phyloP scores from a whole-genome alignment of 1,140 invertebrate species.

The Lordiphosa collinella region DNA sequence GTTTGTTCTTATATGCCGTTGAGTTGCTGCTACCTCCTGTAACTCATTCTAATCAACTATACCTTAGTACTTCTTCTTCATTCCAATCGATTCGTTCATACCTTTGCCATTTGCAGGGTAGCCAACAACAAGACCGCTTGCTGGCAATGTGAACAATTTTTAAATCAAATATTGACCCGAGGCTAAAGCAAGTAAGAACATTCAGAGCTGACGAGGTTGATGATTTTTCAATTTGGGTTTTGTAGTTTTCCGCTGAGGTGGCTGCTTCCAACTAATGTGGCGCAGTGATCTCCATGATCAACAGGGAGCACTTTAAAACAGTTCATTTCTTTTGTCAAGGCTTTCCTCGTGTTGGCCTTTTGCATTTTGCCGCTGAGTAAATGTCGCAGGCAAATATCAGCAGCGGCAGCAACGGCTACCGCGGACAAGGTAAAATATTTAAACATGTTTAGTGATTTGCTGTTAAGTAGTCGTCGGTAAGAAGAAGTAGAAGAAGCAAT shows the following conservation, averaged over 20 bases:
- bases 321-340: constrained; percentile 77
- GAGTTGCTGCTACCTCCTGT: too few relatives aligned
- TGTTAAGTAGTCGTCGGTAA: constrained; percentile 54
- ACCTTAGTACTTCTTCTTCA: too few relatives aligned
- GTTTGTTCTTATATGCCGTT: too few relatives aligned
- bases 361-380: constrained; percentile 66
- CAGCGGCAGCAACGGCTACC: constrained; percentile 35
- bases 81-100: not conserved
- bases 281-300: constrained; percentile 1
- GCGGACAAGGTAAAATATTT: constrained; percentile 67
- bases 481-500: not conserved
- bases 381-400: constrained; percentile 51
- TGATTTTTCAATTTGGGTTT: constrained; percentile 77
- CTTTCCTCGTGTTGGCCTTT: constrained; percentile 42
- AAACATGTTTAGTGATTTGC: constrained; percentile 76
- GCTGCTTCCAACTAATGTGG: constrained; percentile 2
- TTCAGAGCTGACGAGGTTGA: constrained; percentile 65
- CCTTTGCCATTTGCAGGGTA: not conserved
- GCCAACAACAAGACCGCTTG: constrained; percentile 53
- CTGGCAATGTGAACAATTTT: constrained; percentile 76
- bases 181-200: constrained; percentile 28
- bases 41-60: too few relatives aligned
- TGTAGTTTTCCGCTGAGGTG: constrained; percentile 69
- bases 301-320: constrained; percentile 70
- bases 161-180: constrained; percentile 73